Evolutionary conservation across 2,797 vertebrate species (phyloP).

Genomic region (Dicrostonyx torquatus): DNA sequence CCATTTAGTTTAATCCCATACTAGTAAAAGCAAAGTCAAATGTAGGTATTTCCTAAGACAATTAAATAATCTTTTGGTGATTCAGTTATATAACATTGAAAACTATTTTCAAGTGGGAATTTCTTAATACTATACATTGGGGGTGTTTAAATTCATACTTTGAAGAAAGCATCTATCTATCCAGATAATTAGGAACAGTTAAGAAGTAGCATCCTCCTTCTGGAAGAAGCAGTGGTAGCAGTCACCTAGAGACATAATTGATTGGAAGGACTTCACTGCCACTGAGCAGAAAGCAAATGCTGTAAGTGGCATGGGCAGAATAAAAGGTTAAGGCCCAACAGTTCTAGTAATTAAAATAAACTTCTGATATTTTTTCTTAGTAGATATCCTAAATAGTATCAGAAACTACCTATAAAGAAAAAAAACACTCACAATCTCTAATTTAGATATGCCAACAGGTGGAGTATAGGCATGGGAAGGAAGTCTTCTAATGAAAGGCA

Average conservation of each 20-base stretch:
- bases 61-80: slow-evolving; percentile 27
- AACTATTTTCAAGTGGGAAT: neutral
- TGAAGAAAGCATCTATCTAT: neutral
- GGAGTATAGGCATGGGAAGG: neutral
- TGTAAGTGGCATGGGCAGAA: neutral
- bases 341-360: neutral
- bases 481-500: neutral
- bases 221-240: neutral
- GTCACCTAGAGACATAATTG: neutral
- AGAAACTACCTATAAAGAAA: slow-evolving; percentile 14
- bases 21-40: neutral
- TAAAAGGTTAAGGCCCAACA: neutral
- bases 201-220: neutral
- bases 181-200: neutral
- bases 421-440: neutral
- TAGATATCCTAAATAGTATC: neutral
- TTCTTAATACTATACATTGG: neutral
- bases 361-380: slow-evolving; percentile 4
- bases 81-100: neutral
- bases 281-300: neutral
- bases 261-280: neutral
- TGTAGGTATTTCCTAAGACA: neutral
- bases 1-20: neutral
- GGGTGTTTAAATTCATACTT: neutral
- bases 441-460: slow-evolving; percentile 46